Percentiles rank a stretch among this genome's conserved stretches.
These are phyloP conservation scores for Macrotrachela quadricornifera DNA, from an alignment of 1,140 invertebrate genomes.

Conservation along the genomic window DNA sequence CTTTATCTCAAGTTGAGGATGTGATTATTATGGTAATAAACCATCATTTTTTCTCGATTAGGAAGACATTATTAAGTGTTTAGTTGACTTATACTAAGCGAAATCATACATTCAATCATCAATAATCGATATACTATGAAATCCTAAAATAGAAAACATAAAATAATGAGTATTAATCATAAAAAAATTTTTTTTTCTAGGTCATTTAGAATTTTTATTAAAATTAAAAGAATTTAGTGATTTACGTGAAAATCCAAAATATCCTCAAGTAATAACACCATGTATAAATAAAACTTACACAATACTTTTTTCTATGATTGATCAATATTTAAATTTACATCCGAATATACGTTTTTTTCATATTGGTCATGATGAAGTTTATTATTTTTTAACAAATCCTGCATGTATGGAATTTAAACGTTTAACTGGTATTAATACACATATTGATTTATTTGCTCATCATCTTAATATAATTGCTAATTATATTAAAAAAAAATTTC, in stretches of 20 bases:
- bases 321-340: constrained; percentile 45
- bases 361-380: constrained; percentile 41
- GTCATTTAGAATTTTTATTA: constrained; percentile 7
- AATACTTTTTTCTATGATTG: constrained; percentile 40
- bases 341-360: constrained; percentile 33
- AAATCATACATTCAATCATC: no score
- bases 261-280: constrained; percentile 6
- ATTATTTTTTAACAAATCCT: constrained; percentile 3
- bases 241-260: constrained; percentile 2
- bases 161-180: no score
- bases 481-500: constrained; percentile 29
- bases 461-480: constrained; percentile 31
- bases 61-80: no score
- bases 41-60: no score
- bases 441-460: neutral
- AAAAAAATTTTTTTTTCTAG: neutral
- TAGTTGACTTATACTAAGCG: no score
- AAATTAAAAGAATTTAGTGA: constrained; percentile 5
- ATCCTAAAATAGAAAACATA: no score
- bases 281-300: constrained; percentile 1
- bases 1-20: no score
- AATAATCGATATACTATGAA: no score
- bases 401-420: neutral
- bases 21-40: no score
- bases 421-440: neutral